Base-by-base conservation (phyloP, 2,888 invertebrate species). In the Luffia ferchaultella region DNA sequence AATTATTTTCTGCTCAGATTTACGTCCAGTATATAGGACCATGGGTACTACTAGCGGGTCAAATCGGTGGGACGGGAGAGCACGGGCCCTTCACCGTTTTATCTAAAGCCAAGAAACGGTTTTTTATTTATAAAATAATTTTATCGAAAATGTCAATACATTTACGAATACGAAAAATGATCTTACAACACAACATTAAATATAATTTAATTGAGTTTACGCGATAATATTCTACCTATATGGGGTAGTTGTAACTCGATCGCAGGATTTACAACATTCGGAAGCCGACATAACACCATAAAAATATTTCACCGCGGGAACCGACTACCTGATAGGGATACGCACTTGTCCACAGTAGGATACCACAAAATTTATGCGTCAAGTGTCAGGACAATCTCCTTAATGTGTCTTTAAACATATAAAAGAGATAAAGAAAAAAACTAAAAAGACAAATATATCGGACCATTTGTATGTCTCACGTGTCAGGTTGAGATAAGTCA, bases 281-380 rank as follows among this genome's bases (percentile, higher is more conserved):
- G 76, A 75, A 77, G 78, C 74, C 70, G 67, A 20, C 63, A 64
- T 70, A 67, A 58, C 62, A 64, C 70, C 68, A 76, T 78, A 76
- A 78, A 79, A 76, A 77, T 78, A 76, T 73, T 78, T 78, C 72
- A 78, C 71, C 62, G 67, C 67, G 63, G 68, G 67, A 68, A 67
- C 70, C 64, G 75, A 75, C 77, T 80, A 78, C 77, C 75, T 76
- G 78, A 78, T 77, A 79, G 76, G 73, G 73, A 70, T 76, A 78
- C 74, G 74, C 73, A 67, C 70, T 73, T 68, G 67, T 67, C 61
- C 30, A 12, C 30, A 30, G 12, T 30, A 30, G 30, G 61, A 67
- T 46, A 46, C 30, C 19, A 30, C 60, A 69, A 65, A 64, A 73
- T 76, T 76, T 75, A 75, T 74, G 71, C 70, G 63, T 62, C 19